Conservation (phyloP, 2,888 invertebrate genomes). For the Andrena haemorrhoa region DNA sequence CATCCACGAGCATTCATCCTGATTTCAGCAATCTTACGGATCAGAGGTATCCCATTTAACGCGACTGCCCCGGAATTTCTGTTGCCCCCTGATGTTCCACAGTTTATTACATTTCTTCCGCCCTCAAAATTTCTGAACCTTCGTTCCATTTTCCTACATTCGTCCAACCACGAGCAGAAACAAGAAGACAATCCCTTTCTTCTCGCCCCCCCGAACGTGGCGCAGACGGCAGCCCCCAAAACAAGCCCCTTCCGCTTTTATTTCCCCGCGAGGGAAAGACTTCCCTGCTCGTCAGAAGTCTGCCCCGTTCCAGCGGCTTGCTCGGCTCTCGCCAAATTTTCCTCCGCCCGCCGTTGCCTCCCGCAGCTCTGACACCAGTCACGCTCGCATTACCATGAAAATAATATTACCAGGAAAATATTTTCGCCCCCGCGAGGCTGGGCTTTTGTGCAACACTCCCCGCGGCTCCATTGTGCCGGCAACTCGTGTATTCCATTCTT, state of each 20-base stretch:
- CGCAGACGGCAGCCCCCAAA: too few relatives aligned
- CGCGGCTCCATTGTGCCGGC: background rate
- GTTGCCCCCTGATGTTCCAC: too few relatives aligned
- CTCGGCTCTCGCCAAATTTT: background rate
- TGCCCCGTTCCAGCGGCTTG: background rate
- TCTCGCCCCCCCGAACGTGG: background rate
- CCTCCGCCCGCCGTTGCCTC: background rate
- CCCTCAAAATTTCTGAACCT: background rate
- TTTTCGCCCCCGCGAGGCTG: background rate
- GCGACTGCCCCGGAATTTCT: too few relatives aligned
- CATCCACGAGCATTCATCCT: background rate
- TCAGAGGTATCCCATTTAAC: background rate
- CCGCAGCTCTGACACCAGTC: background rate
- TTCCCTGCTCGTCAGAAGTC: slow-evolving; percentile 1
- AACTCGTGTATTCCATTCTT: background rate
- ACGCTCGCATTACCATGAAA: slow-evolving; percentile 17
- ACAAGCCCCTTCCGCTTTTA: background rate
- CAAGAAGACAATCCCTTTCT: background rate
- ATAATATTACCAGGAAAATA: slow-evolving; percentile 9
- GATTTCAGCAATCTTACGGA: slow-evolving; percentile 1
- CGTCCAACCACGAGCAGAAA: too few relatives aligned
- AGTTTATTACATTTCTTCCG: background rate
- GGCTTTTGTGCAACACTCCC: background rate
- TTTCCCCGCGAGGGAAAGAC: background rate
- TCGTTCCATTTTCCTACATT: background rate